Base-by-base conservation (phyloP, 1,140 invertebrate species). In the Nasonia vitripennis region DNA sequence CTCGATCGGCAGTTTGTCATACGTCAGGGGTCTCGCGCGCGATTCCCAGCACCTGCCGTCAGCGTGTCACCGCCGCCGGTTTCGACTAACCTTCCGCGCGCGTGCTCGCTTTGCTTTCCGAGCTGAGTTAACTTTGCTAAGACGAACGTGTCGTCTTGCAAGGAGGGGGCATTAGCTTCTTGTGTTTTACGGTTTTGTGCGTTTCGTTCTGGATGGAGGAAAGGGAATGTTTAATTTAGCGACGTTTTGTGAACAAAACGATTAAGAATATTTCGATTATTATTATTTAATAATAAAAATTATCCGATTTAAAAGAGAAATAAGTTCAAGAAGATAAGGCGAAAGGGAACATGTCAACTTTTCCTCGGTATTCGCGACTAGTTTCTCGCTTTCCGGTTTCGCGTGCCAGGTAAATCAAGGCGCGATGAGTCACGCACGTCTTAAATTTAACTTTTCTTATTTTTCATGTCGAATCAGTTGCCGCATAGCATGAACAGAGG, bases 1-100 rank as follows among this genome's bases (percentile, higher is more conserved):
- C 85, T 83, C 88, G 89, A 91, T 91, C 89, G 87, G 86, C 77
- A 88, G 88, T 91, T 91, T 91, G 88, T 91, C 90, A 91, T 74
- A 68, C 84, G 91, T 90, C 90, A 88, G 31, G 68, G 27, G 37
- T 14, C 81, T 9, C 48, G 55, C 75, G 67, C 75, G 70, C n/a
- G 27, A 20, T 85, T 84, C 78, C 73, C 84, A 74, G 88, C 91
- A 91, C 90, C 90, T 91, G 90, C 87, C 88, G 86, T 78, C 85
- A 74, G 41, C 74, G 82, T 80, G 88, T 91, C 89, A 86, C 79
- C 73, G 27, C 79, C 73, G 27, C 11, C 27, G 70, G 70, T 73
- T 45, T 73, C 34, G 17, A 62, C 55, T 62, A 62, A 62, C 55
- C 55, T 62, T 62, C 74, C 71, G 55, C 55, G 17, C 55, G 17